Evolutionary conservation across 2,113 vertebrate genomes (phyloP).

Genomic region (Thryonomys swinderianus): DNA sequence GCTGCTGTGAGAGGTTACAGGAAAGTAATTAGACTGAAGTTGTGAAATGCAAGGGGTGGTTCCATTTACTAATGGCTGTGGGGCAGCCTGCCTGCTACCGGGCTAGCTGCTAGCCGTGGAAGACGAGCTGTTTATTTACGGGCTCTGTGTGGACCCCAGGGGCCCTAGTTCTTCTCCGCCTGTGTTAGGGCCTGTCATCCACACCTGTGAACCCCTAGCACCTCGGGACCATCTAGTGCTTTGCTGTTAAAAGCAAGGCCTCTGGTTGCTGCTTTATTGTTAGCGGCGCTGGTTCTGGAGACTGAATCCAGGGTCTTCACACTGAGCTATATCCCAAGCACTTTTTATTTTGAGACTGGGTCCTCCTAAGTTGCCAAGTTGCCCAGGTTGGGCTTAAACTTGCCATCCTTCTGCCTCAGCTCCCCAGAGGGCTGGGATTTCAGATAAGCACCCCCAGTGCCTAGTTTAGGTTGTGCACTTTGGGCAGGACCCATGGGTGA

Average conservation of each 20-base stretch:
- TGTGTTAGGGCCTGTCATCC: neutral
- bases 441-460: neutral
- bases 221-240: neutral
- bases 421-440: neutral
- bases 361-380: neutral
- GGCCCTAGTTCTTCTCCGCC: neutral
- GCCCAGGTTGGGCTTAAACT: neutral
- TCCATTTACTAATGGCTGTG: constrained; percentile 33
- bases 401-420: neutral
- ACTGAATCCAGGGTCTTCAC: neutral
- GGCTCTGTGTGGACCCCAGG: neutral
- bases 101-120: neutral
- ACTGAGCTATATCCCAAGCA: neutral
- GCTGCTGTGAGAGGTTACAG: constrained; percentile 37
- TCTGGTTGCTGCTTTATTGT: neutral
- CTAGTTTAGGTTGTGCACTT: neutral
- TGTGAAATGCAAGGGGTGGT: constrained; percentile 62
- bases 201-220: neutral
- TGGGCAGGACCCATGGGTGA: neutral
- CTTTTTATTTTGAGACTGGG: neutral
- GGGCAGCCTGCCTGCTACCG: neutral
- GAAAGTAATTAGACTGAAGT: constrained; percentile 64
- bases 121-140: neutral
- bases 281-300: neutral
- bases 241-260: neutral